Base-by-base conservation (phyloP, 2,113 vertebrate species). In the Pangasianodon gigas region DNA sequence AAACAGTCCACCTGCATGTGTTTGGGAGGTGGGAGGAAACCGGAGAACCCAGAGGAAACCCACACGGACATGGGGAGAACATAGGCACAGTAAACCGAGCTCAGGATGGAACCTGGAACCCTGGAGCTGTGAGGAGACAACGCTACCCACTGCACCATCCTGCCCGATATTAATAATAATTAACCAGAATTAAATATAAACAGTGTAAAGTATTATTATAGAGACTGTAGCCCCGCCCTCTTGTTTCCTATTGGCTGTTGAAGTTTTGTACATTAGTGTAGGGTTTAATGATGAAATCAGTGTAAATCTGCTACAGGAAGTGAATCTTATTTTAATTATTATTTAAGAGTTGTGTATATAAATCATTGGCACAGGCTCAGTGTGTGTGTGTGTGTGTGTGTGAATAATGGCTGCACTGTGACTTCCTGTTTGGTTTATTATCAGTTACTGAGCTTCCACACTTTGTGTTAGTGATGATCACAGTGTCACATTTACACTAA, bases 381-480 rank as follows among this genome's bases (percentile, higher is more conserved):
- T 80, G 24, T 80, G 77, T 80, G 79, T 81, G 77, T 48, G 74
- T 37, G 37, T 37, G 77, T 48, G 41, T 19, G 69, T 1, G 69
- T 26, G 69, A 69, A 69, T 54, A 82, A 82, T 26, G 44, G 29
- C 11, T 84, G 52, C 88, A 93, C 93, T 93, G 91, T 92, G 81
- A 93, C 95, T 91, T 92, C 56, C 32, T 82, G 52, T 62, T 85
- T 92, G 87, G 90, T 87, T 93, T 46, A 24, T 93, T 37, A 62
- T 90, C 4, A 62, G 44, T 85, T 85, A 87, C 48, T 74, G 83
- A 80, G 87, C 86, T 89, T 92, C 88, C 87, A 85, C 41, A 32
- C 4, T 24, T 75, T 71, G 67, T 71, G 14, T 75, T 21, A 24
- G 41, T 46, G 74, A 74, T 74, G 41, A 69, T 1, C 37, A 74